Evolutionary conservation across 2,888 invertebrate genomes (phyloP).

Genomic region (Drosophila mayaguana): DNA sequence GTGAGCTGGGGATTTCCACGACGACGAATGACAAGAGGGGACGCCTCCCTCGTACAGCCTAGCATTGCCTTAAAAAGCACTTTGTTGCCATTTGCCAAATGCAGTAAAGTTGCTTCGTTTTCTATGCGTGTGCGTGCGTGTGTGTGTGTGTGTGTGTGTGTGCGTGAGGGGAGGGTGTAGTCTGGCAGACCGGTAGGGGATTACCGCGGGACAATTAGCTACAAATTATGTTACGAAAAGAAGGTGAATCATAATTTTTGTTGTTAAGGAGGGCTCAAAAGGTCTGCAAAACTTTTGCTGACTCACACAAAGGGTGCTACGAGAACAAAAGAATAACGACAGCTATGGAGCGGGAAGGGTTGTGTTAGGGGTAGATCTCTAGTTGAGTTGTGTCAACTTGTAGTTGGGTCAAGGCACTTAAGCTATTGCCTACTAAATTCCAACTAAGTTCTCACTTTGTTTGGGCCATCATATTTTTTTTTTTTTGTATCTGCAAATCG

Average conservation of each 20-base stretch:
- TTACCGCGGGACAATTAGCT: constrained; percentile 56
- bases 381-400: background rate
- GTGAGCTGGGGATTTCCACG: constrained; percentile 29
- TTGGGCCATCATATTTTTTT: background rate
- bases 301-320: constrained; percentile 29
- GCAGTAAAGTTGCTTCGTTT: constrained; percentile 23
- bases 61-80: constrained; percentile 66
- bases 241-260: constrained; percentile 40
- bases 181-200: background rate
- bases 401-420: constrained; percentile 16
- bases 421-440: constrained; percentile 10
- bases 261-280: constrained; percentile 11
- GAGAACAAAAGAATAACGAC: constrained; percentile 1
- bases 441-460: background rate
- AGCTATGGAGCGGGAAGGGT: background rate
- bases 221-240: constrained; percentile 61
- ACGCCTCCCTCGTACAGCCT: constrained; percentile 47
- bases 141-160: background rate
- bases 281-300: constrained; percentile 34
- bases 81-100: constrained; percentile 51
- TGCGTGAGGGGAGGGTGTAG: background rate
- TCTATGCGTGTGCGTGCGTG: background rate
- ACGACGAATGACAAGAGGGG: constrained; percentile 21
- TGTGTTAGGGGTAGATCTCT: background rate
- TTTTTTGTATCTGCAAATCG: background rate